phyloP scores from a whole-genome alignment of 2,888 invertebrate species.

The Fissipunctia ypsillon region DNA sequence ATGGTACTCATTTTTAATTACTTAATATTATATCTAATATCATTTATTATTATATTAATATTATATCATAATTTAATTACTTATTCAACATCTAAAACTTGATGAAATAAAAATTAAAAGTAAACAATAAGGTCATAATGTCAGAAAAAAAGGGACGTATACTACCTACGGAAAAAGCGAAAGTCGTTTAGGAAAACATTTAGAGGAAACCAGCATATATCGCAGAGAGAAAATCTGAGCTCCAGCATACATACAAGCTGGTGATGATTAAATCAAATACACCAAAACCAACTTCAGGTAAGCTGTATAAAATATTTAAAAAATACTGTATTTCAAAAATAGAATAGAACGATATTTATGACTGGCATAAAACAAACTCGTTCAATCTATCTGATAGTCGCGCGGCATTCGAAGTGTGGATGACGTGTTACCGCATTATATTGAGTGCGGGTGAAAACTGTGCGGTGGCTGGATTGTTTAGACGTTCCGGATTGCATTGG shows the following conservation, averaged over 20 bases:
- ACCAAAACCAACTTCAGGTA: neutral
- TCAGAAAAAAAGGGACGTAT: too few species aligned
- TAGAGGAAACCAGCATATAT: neutral
- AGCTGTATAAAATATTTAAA: neutral
- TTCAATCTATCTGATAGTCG: slow-evolving; percentile 46
- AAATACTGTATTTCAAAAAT: neutral
- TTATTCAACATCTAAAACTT: too few species aligned
- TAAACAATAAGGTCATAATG: too few species aligned
- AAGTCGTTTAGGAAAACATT: neutral
- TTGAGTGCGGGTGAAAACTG: slow-evolving; percentile 23
- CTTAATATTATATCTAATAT: too few species aligned
- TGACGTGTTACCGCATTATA: slow-evolving; percentile 24
- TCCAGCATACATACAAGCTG: neutral
- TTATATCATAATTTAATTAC: too few species aligned
- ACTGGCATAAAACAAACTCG: slow-evolving; percentile 25
- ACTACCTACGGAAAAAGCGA: neutral
- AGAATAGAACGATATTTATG: slow-evolving; percentile 18
- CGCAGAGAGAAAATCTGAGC: neutral
- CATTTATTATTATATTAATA: too few species aligned
- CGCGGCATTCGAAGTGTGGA: slow-evolving; percentile 26
- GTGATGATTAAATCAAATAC: neutral
- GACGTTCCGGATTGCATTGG: neutral
- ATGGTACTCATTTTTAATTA: too few species aligned
- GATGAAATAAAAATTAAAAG: too few species aligned
- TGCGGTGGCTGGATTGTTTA: neutral